Evolutionary conservation across 2,888 invertebrate genomes (phyloP), one percentile per base, ranked within the genome.

Genomic region (Dendrolimus houi): DNA sequence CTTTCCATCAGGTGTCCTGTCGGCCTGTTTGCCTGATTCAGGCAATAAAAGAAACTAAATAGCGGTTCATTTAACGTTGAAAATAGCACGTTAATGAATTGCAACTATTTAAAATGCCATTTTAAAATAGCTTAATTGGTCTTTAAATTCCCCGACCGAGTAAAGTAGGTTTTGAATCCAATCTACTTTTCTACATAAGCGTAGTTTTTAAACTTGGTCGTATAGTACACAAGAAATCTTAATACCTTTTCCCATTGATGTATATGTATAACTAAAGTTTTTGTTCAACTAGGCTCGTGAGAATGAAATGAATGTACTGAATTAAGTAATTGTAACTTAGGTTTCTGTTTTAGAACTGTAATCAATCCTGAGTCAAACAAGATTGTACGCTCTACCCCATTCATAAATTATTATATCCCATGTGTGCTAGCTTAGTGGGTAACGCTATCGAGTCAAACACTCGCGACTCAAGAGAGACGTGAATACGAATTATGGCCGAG

Each of bases 281-380:
- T 47, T 47, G 9, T 47, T 47, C 9, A 47, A 47, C 58, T 68
- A 75, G 74, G 71, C 71, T 66, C 75, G 71, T 69, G 71, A 63
- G 75, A 77, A 71, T 67, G 14, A 14, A 14, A 57, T 61, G 61
- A 60, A 64, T 69, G 63, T 60, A 59, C 60, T 69, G 72, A 70
- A 72, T 73, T 71, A 66, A 68, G 60, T 60, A 61, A 68, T 29
- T 29, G 29, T 29, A 29, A 29, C 3, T 29, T 29, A 29, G 6
- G 6, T 29, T 29, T 29, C 29, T 29, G 29, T 29, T 29, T 29
- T 29, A 29, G 29, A 29, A 29, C 29, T 29, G 6, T 29, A 6
- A 29, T 6, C 29, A 29, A 29, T 29, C 3, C 29, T 29, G 29
- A 29, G 29, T 29, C 29, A 29, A 6, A 29, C 29, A 6, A 6